phyloP scores from a whole-genome alignment of 2,113 vertebrate genomes.

The Ageneiosus marmoratus region DNA sequence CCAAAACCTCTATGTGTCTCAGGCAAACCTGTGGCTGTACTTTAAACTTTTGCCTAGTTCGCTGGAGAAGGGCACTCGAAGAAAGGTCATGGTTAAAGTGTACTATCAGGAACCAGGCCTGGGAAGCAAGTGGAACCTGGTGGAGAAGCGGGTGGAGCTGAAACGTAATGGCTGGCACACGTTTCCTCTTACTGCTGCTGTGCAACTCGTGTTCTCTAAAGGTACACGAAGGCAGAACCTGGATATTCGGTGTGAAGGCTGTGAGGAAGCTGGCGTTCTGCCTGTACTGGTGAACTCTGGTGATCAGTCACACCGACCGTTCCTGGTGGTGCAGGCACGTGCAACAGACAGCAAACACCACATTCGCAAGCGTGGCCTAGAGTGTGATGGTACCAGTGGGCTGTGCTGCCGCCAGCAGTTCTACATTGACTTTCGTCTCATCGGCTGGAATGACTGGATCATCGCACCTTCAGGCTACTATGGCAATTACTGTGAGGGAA shows the following conservation, averaged over 20 bases:
- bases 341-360: slow-evolving; percentile 84
- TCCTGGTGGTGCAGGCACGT: slow-evolving; percentile 89
- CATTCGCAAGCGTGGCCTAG: slow-evolving; percentile 93
- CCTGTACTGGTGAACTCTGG: slow-evolving; percentile 83
- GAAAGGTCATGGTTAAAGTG: slow-evolving; percentile 90
- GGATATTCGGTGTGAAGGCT: slow-evolving; percentile 92
- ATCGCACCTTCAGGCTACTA: slow-evolving; percentile 95
- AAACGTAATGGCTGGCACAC: slow-evolving; percentile 96
- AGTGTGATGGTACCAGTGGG: slow-evolving; percentile 90
- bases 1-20: slow-evolving; percentile 88
- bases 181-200: slow-evolving; percentile 86
- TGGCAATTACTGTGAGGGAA: slow-evolving; percentile 98
- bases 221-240: slow-evolving; percentile 90
- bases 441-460: slow-evolving; percentile 99
- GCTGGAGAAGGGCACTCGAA: slow-evolving; percentile 78
- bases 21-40: slow-evolving; percentile 96
- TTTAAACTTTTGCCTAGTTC: slow-evolving; percentile 84
- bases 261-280: slow-evolving; percentile 80
- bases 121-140: slow-evolving; percentile 85
- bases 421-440: slow-evolving; percentile 97
- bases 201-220: slow-evolving; percentile 84
- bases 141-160: slow-evolving; percentile 93
- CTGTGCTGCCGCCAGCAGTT: slow-evolving; percentile 97
- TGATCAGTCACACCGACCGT: slow-evolving; percentile 91
- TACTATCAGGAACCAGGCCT: slow-evolving; percentile 87